Evolutionary conservation across 2,113 vertebrate genomes (phyloP).

Genomic region (Limanda limanda): DNA sequence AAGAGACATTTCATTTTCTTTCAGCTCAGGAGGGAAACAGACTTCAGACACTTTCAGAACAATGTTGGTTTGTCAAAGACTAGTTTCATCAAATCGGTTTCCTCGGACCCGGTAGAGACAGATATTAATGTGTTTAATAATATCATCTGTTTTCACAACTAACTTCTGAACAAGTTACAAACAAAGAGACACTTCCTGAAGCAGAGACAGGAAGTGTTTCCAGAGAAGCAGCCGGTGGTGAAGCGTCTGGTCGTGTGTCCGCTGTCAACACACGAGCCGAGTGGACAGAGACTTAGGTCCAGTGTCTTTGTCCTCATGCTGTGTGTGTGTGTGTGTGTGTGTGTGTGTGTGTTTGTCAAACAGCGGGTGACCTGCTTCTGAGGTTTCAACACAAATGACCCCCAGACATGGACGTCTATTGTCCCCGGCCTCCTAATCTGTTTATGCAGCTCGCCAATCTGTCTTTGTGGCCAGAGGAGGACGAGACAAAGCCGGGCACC

Average conservation of each 20-base stretch:
- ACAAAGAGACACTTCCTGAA: too few relatives aligned
- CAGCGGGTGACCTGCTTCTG: constrained; percentile 74
- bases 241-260: not conserved
- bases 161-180: not conserved
- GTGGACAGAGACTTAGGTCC: not conserved
- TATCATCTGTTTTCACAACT: not conserved
- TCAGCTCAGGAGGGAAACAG: too few relatives aligned
- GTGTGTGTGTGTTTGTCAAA: constrained; percentile 54
- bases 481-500: constrained; percentile 89
- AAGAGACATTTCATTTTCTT: too few relatives aligned
- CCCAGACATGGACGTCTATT: constrained; percentile 86
- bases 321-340: constrained; percentile 11
- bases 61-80: too few relatives aligned
- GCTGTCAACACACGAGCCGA: not conserved
- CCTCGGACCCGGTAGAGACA: too few relatives aligned
- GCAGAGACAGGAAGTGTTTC: too few relatives aligned
- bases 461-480: constrained; percentile 85
- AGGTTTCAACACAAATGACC: constrained; percentile 74
- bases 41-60: too few relatives aligned
- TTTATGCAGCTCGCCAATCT: constrained; percentile 96
- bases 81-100: too few relatives aligned
- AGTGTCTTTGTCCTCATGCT: constrained; percentile 36
- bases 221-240: not conserved
- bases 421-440: constrained; percentile 91
- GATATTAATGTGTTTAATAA: too few relatives aligned